A percentile compares a stretch with the other conserved stretches of the same genome.
These are phyloP conservation scores for Sebastes fasciatus DNA, from an alignment of 2,113 vertebrate species.

Conservation along the genomic window DNA sequence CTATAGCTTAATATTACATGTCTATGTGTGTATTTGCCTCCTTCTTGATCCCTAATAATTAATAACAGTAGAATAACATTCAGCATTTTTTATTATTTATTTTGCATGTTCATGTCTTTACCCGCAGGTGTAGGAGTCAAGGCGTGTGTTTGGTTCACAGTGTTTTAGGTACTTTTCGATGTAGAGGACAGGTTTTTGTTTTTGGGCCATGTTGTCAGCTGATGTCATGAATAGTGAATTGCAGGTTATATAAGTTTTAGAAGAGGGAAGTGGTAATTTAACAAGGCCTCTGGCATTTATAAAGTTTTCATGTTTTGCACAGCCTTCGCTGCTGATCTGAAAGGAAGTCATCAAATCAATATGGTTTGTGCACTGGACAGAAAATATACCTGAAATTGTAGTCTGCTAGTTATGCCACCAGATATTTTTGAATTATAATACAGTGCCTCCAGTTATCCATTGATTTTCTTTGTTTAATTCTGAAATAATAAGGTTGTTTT, in stretches of 20 bases:
- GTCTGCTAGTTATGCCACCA: not conserved
- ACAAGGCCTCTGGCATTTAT: constrained; percentile 56
- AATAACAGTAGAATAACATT: not conserved
- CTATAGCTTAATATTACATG: not conserved
- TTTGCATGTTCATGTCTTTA: not conserved
- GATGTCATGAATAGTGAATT: constrained; percentile 51
- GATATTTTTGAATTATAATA: not conserved
- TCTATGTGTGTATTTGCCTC: not conserved
- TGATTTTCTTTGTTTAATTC: not conserved
- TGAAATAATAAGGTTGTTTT: constrained; percentile 2
- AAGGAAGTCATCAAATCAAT: constrained; percentile 27
- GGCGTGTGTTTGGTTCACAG: not conserved
- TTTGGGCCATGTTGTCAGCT: constrained; percentile 32
- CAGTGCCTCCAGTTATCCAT: not conserved
- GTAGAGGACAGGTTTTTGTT: constrained; percentile 15
- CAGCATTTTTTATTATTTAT: not conserved
- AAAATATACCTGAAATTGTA: not conserved
- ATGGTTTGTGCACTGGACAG: not conserved
- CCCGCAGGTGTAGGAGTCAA: not conserved
- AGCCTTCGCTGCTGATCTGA: constrained; percentile 29
- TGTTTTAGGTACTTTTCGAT: constrained; percentile 23
- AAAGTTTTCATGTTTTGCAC: constrained; percentile 59
- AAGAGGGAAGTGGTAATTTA: constrained; percentile 59
- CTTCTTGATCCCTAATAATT: not conserved
- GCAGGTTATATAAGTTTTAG: constrained; percentile 44